Evolutionary conservation across 2,113 vertebrate genomes (phyloP).

Genomic region (Dicaeum eximium): DNA sequence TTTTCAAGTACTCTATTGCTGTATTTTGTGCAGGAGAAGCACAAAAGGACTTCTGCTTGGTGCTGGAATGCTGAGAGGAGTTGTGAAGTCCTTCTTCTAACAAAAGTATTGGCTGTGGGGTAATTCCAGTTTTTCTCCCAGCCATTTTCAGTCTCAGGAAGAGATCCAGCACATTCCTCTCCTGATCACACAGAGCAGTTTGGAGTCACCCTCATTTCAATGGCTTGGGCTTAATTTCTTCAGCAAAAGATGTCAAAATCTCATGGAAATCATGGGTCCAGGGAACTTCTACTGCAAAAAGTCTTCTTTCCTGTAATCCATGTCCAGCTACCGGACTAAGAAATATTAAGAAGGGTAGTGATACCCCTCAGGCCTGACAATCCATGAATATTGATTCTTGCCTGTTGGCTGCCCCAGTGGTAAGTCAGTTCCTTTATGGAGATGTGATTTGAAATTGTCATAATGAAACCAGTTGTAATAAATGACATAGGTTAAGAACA

Average conservation of each 20-base stretch:
- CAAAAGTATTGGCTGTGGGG: fast-evolving
- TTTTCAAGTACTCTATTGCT: not conserved
- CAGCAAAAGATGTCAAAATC: not conserved
- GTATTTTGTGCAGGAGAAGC: not conserved
- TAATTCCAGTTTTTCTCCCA: not conserved
- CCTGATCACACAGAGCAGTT: not conserved
- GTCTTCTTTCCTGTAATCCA: not conserved
- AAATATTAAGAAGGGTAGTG: not conserved
- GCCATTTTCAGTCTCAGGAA: not conserved
- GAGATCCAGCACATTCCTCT: not conserved
- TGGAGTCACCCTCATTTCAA: not conserved
- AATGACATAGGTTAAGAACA: not conserved
- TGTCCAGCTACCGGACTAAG: not conserved
- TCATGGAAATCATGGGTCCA: not conserved
- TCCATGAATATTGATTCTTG: not conserved
- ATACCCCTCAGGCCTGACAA: not conserved
- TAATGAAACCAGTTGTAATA: not conserved
- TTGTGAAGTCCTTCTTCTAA: not conserved
- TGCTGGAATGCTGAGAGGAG: not conserved
- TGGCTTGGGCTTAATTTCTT: not conserved
- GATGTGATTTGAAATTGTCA: not conserved
- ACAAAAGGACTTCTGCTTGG: not conserved
- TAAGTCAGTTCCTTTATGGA: not conserved
- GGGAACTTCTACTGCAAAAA: not conserved
- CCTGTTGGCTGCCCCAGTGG: not conserved